These are phyloP conservation scores for Pandemis cinnamomeana DNA, from an alignment of 2,888 invertebrate genomes.

Conservation along the genomic window DNA sequence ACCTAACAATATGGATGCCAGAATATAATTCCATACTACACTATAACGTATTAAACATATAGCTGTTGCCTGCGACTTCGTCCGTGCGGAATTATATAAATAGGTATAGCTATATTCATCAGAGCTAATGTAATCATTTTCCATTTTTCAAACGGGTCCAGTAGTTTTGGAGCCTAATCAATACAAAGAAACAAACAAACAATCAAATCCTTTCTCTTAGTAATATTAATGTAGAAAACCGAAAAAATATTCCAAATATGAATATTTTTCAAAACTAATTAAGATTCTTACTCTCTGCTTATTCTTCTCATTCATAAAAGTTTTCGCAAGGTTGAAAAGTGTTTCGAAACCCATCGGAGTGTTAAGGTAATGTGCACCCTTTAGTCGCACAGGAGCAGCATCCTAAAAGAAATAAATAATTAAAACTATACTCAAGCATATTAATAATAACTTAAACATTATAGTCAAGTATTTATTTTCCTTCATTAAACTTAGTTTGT, in stretches of 20 bases:
- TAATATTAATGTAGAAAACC: too few species aligned
- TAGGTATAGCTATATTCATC: too few species aligned
- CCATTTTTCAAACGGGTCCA: background rate
- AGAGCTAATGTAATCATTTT: background rate
- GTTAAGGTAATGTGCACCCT: slow-evolving; percentile 74
- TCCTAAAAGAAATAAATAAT: slow-evolving; percentile 56
- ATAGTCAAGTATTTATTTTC: background rate
- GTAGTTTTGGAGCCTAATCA: background rate
- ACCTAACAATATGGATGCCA: background rate
- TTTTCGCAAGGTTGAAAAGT: slow-evolving; percentile 67
- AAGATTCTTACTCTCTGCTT: slow-evolving; percentile 63
- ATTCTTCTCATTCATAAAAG: slow-evolving; percentile 76
- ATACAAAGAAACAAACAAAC: too few species aligned
- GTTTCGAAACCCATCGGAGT: slow-evolving; percentile 70
- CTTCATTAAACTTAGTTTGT: background rate
- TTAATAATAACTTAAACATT: too few species aligned
- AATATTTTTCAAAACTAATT: too few species aligned
- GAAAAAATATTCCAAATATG: too few species aligned
- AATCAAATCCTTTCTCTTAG: too few species aligned
- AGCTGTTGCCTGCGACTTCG: too few species aligned
- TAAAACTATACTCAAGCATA: too few species aligned
- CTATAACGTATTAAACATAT: too few species aligned
- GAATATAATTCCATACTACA: too few species aligned
- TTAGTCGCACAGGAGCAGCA: slow-evolving; percentile 75
- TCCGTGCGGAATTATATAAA: too few species aligned